Evolutionary conservation across 2,113 vertebrate species (phyloP), one percentile per base, ranked within the genome.

Genomic region (Osmerus eperlanus): DNA sequence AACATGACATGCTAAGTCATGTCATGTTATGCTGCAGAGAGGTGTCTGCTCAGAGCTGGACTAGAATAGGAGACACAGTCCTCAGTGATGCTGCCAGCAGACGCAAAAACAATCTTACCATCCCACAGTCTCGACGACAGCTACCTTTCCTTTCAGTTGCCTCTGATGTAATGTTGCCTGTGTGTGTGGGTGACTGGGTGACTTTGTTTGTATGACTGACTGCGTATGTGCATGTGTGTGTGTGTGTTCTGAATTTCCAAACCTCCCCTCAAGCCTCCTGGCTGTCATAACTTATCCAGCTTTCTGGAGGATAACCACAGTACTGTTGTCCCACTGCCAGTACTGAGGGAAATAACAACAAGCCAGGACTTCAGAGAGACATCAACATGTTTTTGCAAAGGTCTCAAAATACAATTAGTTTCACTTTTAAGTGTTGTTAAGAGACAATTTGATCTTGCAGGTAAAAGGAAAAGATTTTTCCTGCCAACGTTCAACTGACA

Each of bases 21-120:
- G 89, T 90, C 86, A 90, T 87, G 81, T 86, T 81, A 81, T 80
- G 86, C 85, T 77, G 74, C 79, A 70, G 86, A 84, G 73, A 66
- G 68, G 77, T 74, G 81, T 76, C 81, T 62, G 68, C 70, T 73
- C 80, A 79, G 75, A 86, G 75, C 66, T 7, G 25, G 54, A 66
- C 79, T 73, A 87, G 76, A 86, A 86, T 81, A 73, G 78, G 82
- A 89, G 80, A 85, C 84, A 84, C 83, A 75, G 78, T 69, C 75
- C 69, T 68, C 78, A 83, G 77, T 76, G 74, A 23, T 32, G 72
- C 83, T 78, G 84, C 85, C 85, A 88, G 81, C 78, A 77, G 79
- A 87, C 77, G 77, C 86, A 83, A 82, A 73, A 76, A 84, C 76
- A 88, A 84, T 80, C 76, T 71, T 83, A 77, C 82, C 67, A 81